Conservation (phyloP, 2,113 vertebrate species). For the Peromyscus polionotus region DNA sequence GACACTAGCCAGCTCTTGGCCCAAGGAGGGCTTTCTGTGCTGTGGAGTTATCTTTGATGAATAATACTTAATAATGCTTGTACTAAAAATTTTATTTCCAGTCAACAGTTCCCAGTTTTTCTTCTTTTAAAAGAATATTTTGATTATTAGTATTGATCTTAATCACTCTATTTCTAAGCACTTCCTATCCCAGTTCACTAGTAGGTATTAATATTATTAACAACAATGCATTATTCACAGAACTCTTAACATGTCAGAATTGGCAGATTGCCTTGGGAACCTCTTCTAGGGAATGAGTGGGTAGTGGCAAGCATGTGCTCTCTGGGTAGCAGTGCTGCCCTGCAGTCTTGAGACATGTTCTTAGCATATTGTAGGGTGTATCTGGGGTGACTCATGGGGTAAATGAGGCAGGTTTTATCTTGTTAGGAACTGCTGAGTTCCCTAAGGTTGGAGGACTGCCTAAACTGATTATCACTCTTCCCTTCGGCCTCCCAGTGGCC, state of each 20-base stretch:
- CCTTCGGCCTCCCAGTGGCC: not conserved
- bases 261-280: not conserved
- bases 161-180: too few species aligned
- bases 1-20: not conserved
- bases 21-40: not conserved
- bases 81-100: not conserved
- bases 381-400: not conserved
- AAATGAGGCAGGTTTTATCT: not conserved
- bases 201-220: not conserved
- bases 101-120: not conserved
- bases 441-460: not conserved
- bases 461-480: too few species aligned
- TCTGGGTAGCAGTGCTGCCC: not conserved
- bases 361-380: not conserved
- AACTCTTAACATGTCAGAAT: not conserved
- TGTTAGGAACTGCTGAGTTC: not conserved
- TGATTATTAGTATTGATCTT: not conserved
- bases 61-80: not conserved
- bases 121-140: not conserved
- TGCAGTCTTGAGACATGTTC: not conserved
- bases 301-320: not conserved
- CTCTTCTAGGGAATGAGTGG: not conserved
- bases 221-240: not conserved
- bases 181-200: not conserved
- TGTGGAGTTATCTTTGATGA: too few species aligned